A percentile compares a stretch with the other conserved stretches of the same genome.
These are phyloP conservation scores for Limnephilus auricula DNA, from an alignment of 2,888 invertebrate species.

Conservation along the genomic window DNA sequence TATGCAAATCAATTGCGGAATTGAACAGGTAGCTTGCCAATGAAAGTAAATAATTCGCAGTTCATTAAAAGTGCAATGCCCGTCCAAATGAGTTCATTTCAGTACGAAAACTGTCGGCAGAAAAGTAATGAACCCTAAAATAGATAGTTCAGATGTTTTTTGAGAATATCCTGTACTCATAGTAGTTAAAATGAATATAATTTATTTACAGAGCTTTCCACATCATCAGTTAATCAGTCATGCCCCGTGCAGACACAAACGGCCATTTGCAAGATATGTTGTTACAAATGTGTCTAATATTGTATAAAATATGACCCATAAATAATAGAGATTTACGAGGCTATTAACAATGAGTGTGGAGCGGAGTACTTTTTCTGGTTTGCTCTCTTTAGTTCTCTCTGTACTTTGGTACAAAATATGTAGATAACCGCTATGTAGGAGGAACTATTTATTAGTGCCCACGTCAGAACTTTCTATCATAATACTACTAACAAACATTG, in stretches of 20 bases:
- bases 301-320: background rate
- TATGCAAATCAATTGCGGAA: conserved; percentile 8
- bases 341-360: background rate
- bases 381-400: background rate
- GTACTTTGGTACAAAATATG: background rate
- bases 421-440: background rate
- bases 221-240: background rate
- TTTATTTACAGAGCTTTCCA: background rate
- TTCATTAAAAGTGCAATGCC: background rate
- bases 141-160: background rate
- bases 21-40: background rate
- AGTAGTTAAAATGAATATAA: background rate
- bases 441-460: background rate
- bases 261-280: background rate
- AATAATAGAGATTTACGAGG: background rate
- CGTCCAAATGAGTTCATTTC: background rate
- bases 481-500: background rate
- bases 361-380: conserved; percentile 2
- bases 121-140: background rate
- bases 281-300: background rate
- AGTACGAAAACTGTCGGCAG: background rate
- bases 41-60: background rate
- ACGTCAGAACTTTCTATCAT: background rate
- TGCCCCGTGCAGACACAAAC: background rate
- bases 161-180: background rate